A percentile compares a stretch with the other conserved stretches of the same genome.
phyloP scores from a whole-genome alignment of 2,797 vertebrate species.

The Dendrocincla fuliginosa region DNA sequence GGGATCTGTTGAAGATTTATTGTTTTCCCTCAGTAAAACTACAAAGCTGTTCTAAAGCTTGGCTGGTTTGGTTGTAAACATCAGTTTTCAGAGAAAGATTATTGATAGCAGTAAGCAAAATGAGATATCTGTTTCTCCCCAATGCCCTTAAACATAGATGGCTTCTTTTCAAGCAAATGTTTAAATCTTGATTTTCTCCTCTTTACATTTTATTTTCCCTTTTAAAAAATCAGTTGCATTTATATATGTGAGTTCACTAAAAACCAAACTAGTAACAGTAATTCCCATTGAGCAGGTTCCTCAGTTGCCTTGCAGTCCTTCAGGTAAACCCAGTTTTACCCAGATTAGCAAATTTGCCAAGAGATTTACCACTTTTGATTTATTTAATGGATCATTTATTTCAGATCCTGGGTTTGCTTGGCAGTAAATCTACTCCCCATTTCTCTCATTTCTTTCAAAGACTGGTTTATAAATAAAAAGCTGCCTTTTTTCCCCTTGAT shows the following conservation, averaged over 20 bases:
- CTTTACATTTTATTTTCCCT: not conserved
- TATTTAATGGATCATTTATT: not conserved
- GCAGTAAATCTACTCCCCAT: not conserved
- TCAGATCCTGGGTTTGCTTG: not conserved
- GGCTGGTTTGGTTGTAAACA: not conserved
- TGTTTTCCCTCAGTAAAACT: not conserved
- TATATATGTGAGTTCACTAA: not conserved
- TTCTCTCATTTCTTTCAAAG: not conserved
- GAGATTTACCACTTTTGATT: not conserved
- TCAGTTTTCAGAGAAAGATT: not conserved
- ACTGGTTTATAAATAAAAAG: not conserved
- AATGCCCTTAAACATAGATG: not conserved
- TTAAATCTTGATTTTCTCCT: not conserved
- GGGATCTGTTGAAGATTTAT: not conserved
- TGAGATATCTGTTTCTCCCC: not conserved
- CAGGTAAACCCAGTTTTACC: not conserved
- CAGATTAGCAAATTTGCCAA: not conserved
- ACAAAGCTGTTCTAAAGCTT: not conserved
- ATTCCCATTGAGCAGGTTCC: not conserved
- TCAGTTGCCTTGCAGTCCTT: not conserved
- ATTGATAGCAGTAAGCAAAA: not conserved
- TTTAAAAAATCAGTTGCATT: not conserved
- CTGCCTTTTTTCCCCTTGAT: not conserved
- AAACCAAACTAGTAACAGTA: not conserved
- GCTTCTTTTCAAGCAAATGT: not conserved